Base-by-base conservation (phyloP, 2,888 invertebrate species). In the Nymphalis c-album region DNA sequence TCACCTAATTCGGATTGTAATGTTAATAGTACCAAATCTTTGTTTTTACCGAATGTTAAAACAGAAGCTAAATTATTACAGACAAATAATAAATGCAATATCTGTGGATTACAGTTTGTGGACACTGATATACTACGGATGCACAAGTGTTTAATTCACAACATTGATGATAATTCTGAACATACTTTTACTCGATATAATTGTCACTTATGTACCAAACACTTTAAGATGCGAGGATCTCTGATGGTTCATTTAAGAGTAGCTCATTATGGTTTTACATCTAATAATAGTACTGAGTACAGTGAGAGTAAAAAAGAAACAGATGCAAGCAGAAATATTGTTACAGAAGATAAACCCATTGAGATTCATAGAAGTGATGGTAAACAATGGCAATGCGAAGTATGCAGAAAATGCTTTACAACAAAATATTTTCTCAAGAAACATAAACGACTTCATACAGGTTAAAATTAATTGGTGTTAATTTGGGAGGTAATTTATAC, bases 371-470 rank as follows among this genome's bases (percentile, higher is more conserved):
- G 84, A 81, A 86, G 82, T 75, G 95, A 95, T 73, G 94, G 94
- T 63, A 97, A 97, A 85, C 95, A 96, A 81, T 97, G 97, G 97
- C 95, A 96, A 80, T 97, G 97, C 81, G 96, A 97, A 78, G 95
- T 96, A 57, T 97, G 97, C 85, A 93, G 94, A 66, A 97, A 97
- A 91, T 94, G 95, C 85, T 97, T 97, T 81, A 97, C 97, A 0
- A 97, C 97, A 1, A 97, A 97, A 86, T 97, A 97, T 90, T 97
- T 97, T 81, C 88, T 97, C 74, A 97, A 97, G 87, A 97, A 97
- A 86, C 97, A 97, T 84, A 96, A 96, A 87, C 93, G 97, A 74
- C 93, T 97, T 70, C 97, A 97, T 85, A 96, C 96, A 86, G 96
- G 96, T 95, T 89, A 91, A 85, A 85, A 83, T 74, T 83, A 83